phyloP scores from a whole-genome alignment of 1,140 invertebrate species.

The Cydia pomonella region DNA sequence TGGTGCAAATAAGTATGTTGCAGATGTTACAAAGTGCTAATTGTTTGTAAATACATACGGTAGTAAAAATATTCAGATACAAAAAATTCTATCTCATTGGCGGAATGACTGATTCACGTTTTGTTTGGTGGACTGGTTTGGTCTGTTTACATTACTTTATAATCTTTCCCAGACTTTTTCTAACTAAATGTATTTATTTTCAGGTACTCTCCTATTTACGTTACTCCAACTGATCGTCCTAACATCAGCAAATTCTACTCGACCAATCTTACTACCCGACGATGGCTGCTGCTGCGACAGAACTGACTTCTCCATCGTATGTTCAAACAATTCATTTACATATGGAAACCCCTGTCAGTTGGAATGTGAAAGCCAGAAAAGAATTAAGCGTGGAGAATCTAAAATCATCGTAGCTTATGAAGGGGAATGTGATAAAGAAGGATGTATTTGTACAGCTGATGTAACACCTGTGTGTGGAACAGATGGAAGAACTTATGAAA shows the following conservation, averaged over 20 bases:
- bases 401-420: slow-evolving; percentile 35
- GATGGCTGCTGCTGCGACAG: slow-evolving; percentile 2
- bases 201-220: too few species aligned
- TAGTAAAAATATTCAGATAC: too few species aligned
- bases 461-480: slow-evolving; percentile 86
- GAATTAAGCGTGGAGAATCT: slow-evolving; percentile 21
- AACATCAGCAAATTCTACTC: neutral
- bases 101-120: too few species aligned
- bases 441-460: slow-evolving; percentile 39
- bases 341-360: slow-evolving; percentile 60
- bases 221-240: neutral
- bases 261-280: neutral
- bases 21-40: too few species aligned
- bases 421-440: slow-evolving; percentile 38
- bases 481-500: slow-evolving; percentile 89
- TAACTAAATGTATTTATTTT: too few species aligned
- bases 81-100: too few species aligned
- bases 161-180: too few species aligned
- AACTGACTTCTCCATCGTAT: slow-evolving; percentile 51
- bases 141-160: too few species aligned
- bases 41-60: too few species aligned
- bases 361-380: slow-evolving; percentile 49
- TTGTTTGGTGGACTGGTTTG: too few species aligned
- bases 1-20: too few species aligned
- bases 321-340: slow-evolving; percentile 55